Evolutionary conservation across 2,113 vertebrate genomes (phyloP), one percentile per base, ranked within the genome.

Genomic region (Haliaeetus leucogaster): DNA sequence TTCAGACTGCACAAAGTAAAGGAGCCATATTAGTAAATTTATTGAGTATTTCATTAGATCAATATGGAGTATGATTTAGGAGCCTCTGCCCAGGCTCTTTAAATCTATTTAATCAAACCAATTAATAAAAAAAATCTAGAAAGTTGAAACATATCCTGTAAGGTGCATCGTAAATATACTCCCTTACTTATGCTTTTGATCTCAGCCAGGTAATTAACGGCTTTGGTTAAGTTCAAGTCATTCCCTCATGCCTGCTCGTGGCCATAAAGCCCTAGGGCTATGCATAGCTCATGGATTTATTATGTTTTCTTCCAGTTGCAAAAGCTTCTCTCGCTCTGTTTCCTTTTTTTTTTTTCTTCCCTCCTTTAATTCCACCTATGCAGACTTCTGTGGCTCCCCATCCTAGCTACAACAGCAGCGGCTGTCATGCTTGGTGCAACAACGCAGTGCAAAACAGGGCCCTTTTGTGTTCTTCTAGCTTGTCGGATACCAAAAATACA

Each of bases 91-190:
- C 73, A 70, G 97, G 97, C 98, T 98, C 98, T 98, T 98, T 98
- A 98, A 98, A 98, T 98, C 98, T 98, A 98, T 98, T 98, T 98
- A 98, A 98, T 98, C 98, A 98, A 98, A 97, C 97, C 98, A 98
- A 98, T 98, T 98, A 98, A 98, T 98, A 98, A 98, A 98, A 98
- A 98, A 98, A 98, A 98, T 91, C 95, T 84, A 98, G 97, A 98
- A 98, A 98, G 97, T 96, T 98, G 98, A 98, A 98, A 96, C 96
- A 97, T 97, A 98, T 98, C 95, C 97, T 98, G 98, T 98, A 98
- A 98, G 98, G 98, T 98, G 95, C 97, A 97, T 98, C 98, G 66
- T 98, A 98, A 98, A 98, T 98, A 98, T 96, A 98, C 94, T 98
- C 97, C 95, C 96, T 98, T 98, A 95, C 95, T 97, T 97, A 96